A percentile compares a stretch with the other conserved stretches of the same genome.
Conservation (phyloP, 1,140 invertebrate genomes). For the Bombus superbus region DNA sequence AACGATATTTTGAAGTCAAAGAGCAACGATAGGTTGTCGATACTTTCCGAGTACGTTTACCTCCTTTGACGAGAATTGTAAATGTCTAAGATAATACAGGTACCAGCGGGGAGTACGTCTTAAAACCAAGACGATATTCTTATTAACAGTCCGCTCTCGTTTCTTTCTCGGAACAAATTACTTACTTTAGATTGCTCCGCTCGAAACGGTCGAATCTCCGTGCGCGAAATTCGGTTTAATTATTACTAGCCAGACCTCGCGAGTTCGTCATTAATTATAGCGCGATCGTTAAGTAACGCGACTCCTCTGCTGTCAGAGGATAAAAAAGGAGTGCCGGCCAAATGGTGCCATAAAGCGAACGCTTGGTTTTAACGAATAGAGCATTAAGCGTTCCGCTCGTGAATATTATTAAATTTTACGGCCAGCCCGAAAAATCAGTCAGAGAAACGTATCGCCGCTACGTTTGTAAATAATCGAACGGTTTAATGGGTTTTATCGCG, state of each 20-base stretch:
- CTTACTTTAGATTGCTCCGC: not conserved
- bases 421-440: not conserved
- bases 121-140: not conserved
- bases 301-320: not conserved
- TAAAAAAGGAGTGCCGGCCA: not conserved
- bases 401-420: constrained; percentile 17
- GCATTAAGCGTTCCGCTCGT: constrained; percentile 1
- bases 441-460: not conserved
- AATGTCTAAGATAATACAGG: not conserved
- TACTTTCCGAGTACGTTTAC: not conserved
- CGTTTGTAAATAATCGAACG: constrained; percentile 23
- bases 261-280: constrained; percentile 35
- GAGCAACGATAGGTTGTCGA: not conserved
- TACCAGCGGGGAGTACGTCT: not conserved
- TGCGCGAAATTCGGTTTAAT: not conserved
- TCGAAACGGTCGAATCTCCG: not conserved
- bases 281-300: constrained; percentile 23
- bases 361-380: constrained; percentile 24
- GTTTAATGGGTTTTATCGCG: constrained; percentile 31
- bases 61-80: not conserved
- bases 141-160: not conserved
- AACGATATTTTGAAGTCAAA: not conserved
- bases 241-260: not conserved
- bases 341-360: constrained; percentile 25
- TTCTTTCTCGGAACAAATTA: not conserved